Conservation (phyloP, 2,113 vertebrate genomes). For the Speoplatyrhinus poulsoni region DNA sequence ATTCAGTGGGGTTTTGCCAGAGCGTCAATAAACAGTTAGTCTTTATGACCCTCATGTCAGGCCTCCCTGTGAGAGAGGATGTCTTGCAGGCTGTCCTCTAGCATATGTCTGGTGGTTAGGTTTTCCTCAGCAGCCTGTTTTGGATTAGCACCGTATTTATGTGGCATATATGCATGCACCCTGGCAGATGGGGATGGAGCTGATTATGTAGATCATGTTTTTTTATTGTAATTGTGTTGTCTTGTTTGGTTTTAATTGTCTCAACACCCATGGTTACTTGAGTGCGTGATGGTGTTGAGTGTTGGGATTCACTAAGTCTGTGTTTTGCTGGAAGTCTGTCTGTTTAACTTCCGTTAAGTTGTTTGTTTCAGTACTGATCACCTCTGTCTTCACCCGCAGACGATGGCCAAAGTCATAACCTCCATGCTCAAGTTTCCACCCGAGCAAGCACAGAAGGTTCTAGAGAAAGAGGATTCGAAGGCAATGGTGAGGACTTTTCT, state of each 20-base stretch:
- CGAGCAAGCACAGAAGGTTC: slow-evolving; percentile 92
- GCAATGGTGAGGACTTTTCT: slow-evolving; percentile 77
- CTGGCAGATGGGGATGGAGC: slow-evolving; percentile 59
- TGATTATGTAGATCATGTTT: slow-evolving; percentile 52
- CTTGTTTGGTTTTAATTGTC: slow-evolving; percentile 47
- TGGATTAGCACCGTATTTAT: slow-evolving; percentile 70
- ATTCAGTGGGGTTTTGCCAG: slow-evolving; percentile 64
- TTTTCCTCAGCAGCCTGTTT: slow-evolving; percentile 66
- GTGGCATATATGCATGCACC: slow-evolving; percentile 35
- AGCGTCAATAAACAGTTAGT: slow-evolving; percentile 51
- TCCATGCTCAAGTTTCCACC: slow-evolving; percentile 93
- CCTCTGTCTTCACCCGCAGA: slow-evolving; percentile 71
- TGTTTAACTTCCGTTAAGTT: not conserved
- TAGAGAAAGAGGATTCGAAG: slow-evolving; percentile 91
- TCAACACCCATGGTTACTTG: slow-evolving; percentile 33
- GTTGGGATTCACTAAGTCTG: not conserved
- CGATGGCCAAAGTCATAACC: slow-evolving; percentile 98
- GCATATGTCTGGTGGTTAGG: slow-evolving; percentile 48
- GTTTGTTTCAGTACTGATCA: not conserved
- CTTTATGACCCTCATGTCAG: slow-evolving; percentile 55
- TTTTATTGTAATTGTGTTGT: slow-evolving; percentile 27
- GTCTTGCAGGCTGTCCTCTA: slow-evolving; percentile 56
- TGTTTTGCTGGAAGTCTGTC: not conserved
- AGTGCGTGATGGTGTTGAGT: slow-evolving; percentile 19
- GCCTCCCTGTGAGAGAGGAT: slow-evolving; percentile 59